Conservation (phyloP, 2,797 vertebrate species). For the Catamblyrhynchus diadema region DNA sequence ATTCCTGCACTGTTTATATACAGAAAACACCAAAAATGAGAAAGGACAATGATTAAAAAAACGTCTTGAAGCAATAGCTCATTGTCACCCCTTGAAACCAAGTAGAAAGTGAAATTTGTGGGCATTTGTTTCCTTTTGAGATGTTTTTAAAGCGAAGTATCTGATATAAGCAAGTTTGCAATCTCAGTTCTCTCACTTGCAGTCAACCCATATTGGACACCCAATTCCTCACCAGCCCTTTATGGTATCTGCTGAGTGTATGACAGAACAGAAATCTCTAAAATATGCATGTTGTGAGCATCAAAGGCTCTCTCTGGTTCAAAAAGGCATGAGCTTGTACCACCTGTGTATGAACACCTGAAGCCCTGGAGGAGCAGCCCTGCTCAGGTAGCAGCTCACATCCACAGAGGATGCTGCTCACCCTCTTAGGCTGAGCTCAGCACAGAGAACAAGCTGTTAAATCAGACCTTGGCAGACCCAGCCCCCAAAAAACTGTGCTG, state of each 20-base stretch:
- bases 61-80: slow-evolving; percentile 38
- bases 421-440: not conserved
- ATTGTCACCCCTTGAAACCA: slow-evolving; percentile 17
- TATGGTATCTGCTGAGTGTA: not conserved
- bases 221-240: not conserved
- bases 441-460: not conserved
- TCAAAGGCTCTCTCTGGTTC: not conserved
- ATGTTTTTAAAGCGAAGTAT: not conserved
- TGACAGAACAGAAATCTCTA: not conserved
- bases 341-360: not conserved
- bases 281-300: not conserved
- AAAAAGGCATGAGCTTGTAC: not conserved
- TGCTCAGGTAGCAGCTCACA: not conserved
- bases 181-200: not conserved
- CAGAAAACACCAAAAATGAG: not conserved
- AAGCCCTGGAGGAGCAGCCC: not conserved
- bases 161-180: not conserved
- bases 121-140: not conserved
- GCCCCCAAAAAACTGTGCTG: not conserved
- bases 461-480: not conserved
- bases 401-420: not conserved
- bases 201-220: not conserved
- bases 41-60: not conserved
- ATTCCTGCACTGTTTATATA: not conserved
- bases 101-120: not conserved